These are phyloP conservation scores for Eurois occulta DNA, from an alignment of 2,888 invertebrate genomes.

Conservation along the genomic window DNA sequence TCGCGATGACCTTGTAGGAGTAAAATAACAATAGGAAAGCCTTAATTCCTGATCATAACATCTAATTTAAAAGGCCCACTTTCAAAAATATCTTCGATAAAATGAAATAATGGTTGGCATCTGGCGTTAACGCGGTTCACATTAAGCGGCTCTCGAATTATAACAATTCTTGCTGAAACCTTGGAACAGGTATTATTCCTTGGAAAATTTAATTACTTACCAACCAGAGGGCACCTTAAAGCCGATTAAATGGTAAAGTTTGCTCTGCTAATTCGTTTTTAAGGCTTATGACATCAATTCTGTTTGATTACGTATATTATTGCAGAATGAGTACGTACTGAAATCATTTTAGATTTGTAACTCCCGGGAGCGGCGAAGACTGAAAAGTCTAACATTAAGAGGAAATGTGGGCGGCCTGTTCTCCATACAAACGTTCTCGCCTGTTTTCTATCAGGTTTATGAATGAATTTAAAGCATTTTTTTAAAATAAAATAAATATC, in stretches of 20 bases:
- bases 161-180: conserved; percentile 60
- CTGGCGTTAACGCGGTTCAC: conserved; percentile 68
- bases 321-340: conserved; percentile 21
- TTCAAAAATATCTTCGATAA: conserved; percentile 67
- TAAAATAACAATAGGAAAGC: conserved; percentile 6
- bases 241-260: conserved; percentile 54
- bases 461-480: too few relatives aligned
- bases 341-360: conserved; percentile 21
- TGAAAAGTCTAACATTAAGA: background rate
- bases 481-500: too few relatives aligned
- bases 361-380: background rate
- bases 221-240: conserved; percentile 60
- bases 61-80: conserved; percentile 48
- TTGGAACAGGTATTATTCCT: conserved; percentile 59
- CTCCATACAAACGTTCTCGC: too few relatives aligned
- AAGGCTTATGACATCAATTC: conserved; percentile 55
- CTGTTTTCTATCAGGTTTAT: too few relatives aligned
- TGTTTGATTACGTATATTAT: conserved; percentile 37
- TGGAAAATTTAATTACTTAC: conserved; percentile 72
- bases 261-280: conserved; percentile 58
- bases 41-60: conserved; percentile 22
- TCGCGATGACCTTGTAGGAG: background rate
- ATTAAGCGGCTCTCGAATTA: conserved; percentile 60
- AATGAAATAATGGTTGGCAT: conserved; percentile 73
- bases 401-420: too few relatives aligned